Base-by-base conservation (phyloP, 2,888 invertebrate genomes). In the Drosophila differens region DNA sequence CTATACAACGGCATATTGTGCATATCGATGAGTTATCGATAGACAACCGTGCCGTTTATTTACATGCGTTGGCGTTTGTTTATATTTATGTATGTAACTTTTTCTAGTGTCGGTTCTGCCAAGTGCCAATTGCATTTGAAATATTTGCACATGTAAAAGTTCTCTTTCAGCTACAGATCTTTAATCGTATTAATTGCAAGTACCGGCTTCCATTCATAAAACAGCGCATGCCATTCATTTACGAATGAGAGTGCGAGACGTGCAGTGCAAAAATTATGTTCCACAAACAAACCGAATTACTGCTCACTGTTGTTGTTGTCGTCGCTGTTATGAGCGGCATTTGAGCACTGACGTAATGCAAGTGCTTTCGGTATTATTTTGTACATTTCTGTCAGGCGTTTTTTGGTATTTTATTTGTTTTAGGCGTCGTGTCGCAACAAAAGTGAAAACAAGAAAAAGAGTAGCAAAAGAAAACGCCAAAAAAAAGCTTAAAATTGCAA, bases 231-330 rank as follows among this genome's bases (percentile, higher is more conserved):
- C 49, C 63, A 63, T 69, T 72, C 73, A 69, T 52, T 65, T 72
- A 51, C 68, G 67, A 82, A 80, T 75, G 75, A 80, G 82, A 37
- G 67, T 77, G 74, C 52, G 59, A 73, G 19, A 28, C 59, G 62
- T 55, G 51, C 62, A 61, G 70, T 66, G 74, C 54, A 64, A 44
- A 77, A 77, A 65, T 51, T 71, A 65, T 53, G 70, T 76, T 89
- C 85, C 89, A 85, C 89, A 89, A 84, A 89, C 85, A 89, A 84
- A 82, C 77, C 85, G 72, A 63, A 37, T 25, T 53, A 57, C 71
- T 70, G 59, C 44, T 63, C 67, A 47, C 60, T 74, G 76, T 65
- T 65, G 55, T 69, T 61, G 81, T 65, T 74, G 75, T 60, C 66
- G 71, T 41, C 74, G 69, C 64, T 54, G 67, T 57, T 59, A 59